Base-by-base conservation (phyloP, 2,888 invertebrate species). In the Drosophila mimica region DNA sequence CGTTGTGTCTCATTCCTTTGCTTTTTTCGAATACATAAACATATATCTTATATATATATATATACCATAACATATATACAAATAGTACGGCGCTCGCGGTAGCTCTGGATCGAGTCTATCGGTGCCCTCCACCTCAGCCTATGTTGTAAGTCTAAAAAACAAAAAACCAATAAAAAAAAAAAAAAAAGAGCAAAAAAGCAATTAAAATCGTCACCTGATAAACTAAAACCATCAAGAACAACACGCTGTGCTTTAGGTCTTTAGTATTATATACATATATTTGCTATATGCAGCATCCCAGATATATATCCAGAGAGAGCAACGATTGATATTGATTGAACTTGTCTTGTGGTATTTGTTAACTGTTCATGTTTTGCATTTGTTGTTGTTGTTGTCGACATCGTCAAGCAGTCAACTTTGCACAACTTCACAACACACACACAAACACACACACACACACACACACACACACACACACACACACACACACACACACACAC, bases 101-200 rank as follows among this genome's bases (percentile, higher is more conserved):
- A 95, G 95, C 92, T 95, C 95, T 94, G 96, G 96, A 95, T 96
- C 96, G 94, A 96, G 96, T 94, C 95, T 96, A 94, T 96, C 96
- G 94, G 96, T 96, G 94, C 96, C 96, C 94, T 95, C 96, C 92
- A 94, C 96, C 93, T 96, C 95, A 92, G 95, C 94, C 92, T 94
- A 94, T 94, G 95, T 94, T 93, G 95, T 95, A 95, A 95, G 95
- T 95, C 93, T 94, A 92, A 91, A 91, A 91, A 91, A 92, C 91
- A 87, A 78, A 86, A 81, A 20, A 57, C 4, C 36, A 54, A n/a
- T 5, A 15, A 25, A 31, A 20, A 56, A 31, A 20, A 56, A 34
- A 15, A 53, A 43, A 40, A 15, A 56, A 40, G 5, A 40, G 2
- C 56, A 38, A n/a, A 30, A 56, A 28, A 30, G 28, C 49, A 49